Conservation (phyloP, 2,888 invertebrate species). For the Poecilus cupreus region DNA sequence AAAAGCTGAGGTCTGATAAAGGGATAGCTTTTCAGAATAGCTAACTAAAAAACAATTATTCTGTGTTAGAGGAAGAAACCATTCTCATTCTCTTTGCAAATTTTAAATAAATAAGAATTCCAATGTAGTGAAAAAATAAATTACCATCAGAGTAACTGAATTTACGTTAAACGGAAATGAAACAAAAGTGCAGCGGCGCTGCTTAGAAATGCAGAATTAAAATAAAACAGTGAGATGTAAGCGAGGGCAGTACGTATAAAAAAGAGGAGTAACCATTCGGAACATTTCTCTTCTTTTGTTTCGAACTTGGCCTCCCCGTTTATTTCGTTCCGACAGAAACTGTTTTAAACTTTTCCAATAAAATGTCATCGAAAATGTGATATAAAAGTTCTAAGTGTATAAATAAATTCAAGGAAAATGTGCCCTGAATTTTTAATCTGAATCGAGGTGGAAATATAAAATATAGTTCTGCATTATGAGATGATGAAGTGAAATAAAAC, state of each 20-base stretch:
- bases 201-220: conserved; percentile 26
- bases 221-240: conserved; percentile 2
- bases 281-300: conserved; percentile 40
- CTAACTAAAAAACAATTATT: not conserved
- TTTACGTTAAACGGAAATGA: conserved; percentile 22
- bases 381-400: conserved; percentile 52
- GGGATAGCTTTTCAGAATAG: too few relatives aligned
- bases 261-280: conserved; percentile 32
- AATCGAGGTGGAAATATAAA: conserved; percentile 29
- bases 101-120: conserved; percentile 22
- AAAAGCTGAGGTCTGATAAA: too few relatives aligned
- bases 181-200: conserved; percentile 18
- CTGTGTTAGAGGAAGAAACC: not conserved
- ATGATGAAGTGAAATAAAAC: conserved; percentile 30
- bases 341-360: conserved; percentile 58
- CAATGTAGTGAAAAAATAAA: conserved; percentile 33
- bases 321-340: conserved; percentile 38
- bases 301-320: conserved; percentile 22
- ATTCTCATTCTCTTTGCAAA: not conserved
- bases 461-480: conserved; percentile 27
- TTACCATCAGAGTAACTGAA: conserved; percentile 7
- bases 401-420: conserved; percentile 49
- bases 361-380: conserved; percentile 55
- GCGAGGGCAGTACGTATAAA: conserved; percentile 13
- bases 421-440: conserved; percentile 48